Conservation (phyloP, 2,113 vertebrate species). For the Paratilapia polleni region DNA sequence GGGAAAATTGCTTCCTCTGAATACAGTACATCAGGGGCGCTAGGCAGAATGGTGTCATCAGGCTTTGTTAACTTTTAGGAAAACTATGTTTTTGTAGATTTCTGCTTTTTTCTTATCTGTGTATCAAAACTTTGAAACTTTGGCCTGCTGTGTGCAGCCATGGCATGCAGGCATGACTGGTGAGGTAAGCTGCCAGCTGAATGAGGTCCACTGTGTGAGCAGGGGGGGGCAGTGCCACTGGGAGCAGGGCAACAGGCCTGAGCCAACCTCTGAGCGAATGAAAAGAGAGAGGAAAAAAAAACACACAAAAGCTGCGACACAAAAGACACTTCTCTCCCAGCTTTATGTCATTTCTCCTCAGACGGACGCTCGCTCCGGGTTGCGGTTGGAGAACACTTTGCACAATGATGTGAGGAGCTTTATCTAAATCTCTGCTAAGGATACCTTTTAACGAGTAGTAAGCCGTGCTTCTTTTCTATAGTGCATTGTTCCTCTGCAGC, state of each 20-base stretch:
- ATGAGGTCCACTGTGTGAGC: conserved; percentile 68
- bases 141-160: not conserved
- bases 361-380: conserved; percentile 17
- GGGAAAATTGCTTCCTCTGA: not conserved
- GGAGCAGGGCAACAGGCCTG: conserved; percentile 42
- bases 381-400: conserved; percentile 4
- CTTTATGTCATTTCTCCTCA: conserved; percentile 29
- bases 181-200: conserved; percentile 70
- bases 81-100: not conserved
- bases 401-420: conserved; percentile 69
- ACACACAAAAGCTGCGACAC: conserved; percentile 32
- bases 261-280: conserved; percentile 33
- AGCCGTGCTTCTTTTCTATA: conserved; percentile 35
- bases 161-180: conserved; percentile 17
- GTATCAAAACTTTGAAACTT: not conserved
- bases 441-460: conserved; percentile 39
- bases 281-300: not conserved
- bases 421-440: conserved; percentile 47
- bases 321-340: conserved; percentile 53
- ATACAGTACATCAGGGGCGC: not conserved
- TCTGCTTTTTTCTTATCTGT: not conserved
- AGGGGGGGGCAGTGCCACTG: conserved; percentile 65
- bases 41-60: not conserved
- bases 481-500: conserved; percentile 45
- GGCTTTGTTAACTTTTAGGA: not conserved